Percentiles rank a stretch among this genome's conserved stretches.
Conservation (phyloP, 2,797 vertebrate species). For the Philypnodon macrostomus region DNA sequence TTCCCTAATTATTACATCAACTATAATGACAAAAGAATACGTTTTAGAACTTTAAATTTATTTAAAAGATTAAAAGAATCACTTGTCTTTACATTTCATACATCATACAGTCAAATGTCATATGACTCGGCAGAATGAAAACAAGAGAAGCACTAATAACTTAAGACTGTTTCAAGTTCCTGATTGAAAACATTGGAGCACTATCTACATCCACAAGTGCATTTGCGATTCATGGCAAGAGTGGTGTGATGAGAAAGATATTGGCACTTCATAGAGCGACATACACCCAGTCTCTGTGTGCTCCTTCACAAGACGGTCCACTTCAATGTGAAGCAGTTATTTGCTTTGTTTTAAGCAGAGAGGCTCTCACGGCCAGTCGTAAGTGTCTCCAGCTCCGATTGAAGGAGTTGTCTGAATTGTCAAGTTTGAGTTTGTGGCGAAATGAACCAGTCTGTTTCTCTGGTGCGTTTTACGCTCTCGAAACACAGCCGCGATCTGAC, state of each 20-base stretch:
- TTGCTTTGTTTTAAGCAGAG: conserved; percentile 48
- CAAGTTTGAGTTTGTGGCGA: conserved; percentile 56
- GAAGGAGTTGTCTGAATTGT: conserved; percentile 62
- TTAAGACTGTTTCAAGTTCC: conserved; percentile 81
- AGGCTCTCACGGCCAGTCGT: conserved; percentile 36
- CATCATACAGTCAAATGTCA: conserved; percentile 67
- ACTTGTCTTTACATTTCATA: conserved; percentile 63
- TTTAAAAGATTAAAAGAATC: conserved; percentile 82
- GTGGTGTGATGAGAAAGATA: conserved; percentile 55
- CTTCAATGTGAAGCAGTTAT: conserved; percentile 86
- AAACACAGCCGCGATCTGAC: conserved; percentile 55
- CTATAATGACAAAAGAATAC: not conserved
- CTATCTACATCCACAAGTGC: conserved; percentile 61
- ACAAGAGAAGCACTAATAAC: conserved; percentile 70
- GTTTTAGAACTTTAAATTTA: conserved; percentile 70
- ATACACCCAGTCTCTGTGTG: conserved; percentile 65
- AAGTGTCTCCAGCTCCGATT: conserved; percentile 55
- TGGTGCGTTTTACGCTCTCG: conserved; percentile 42
- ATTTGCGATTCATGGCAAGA: conserved; percentile 59
- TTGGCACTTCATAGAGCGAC: conserved; percentile 78
- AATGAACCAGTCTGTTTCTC: conserved; percentile 50
- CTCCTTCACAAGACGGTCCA: conserved; percentile 70
- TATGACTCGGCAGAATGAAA: conserved; percentile 61
- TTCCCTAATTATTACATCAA: too few relatives aligned
- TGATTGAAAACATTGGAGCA: conserved; percentile 47